Evolutionary conservation across 2,888 invertebrate genomes (phyloP).

Genomic region (Rugalucina vietnamica): DNA sequence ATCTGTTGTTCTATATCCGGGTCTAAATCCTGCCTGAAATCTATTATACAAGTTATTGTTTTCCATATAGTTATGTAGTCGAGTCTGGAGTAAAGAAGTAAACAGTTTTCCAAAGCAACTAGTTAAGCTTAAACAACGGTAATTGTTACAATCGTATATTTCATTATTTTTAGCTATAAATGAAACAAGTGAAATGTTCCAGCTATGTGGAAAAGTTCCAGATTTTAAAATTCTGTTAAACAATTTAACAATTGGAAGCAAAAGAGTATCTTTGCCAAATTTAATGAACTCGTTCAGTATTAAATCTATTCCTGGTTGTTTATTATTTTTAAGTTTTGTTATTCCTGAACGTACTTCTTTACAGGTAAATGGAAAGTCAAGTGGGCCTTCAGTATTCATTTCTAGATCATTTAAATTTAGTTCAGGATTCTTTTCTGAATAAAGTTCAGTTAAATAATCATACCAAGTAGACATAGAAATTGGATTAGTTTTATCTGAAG

Average conservation of each 20-base stretch:
- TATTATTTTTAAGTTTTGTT: not conserved
- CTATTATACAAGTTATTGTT: not conserved
- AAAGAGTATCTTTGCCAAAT: not conserved
- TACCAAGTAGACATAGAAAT: not conserved
- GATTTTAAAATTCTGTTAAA: not conserved
- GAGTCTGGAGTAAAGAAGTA: not conserved
- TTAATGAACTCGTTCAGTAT: not conserved
- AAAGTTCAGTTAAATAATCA: not conserved
- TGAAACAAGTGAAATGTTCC: not conserved
- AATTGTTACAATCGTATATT: not conserved
- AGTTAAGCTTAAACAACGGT: not conserved
- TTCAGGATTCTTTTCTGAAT: not conserved
- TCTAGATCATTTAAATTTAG: not conserved
- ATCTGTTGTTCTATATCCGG: not conserved
- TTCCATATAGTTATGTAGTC: not conserved
- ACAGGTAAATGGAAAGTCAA: not conserved
- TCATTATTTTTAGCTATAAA: not conserved
- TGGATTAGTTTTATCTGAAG: not conserved
- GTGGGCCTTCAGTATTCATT: not conserved
- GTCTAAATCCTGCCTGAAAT: not conserved
- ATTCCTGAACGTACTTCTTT: not conserved
- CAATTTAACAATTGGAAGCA: not conserved
- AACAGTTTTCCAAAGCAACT: not conserved
- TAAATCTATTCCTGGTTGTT: not conserved
- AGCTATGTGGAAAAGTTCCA: not conserved